A percentile compares a stretch with the other conserved stretches of the same genome.
These are phyloP conservation scores for Prionace glauca DNA, from an alignment of 2,797 vertebrate genomes.

Conservation along the genomic window DNA sequence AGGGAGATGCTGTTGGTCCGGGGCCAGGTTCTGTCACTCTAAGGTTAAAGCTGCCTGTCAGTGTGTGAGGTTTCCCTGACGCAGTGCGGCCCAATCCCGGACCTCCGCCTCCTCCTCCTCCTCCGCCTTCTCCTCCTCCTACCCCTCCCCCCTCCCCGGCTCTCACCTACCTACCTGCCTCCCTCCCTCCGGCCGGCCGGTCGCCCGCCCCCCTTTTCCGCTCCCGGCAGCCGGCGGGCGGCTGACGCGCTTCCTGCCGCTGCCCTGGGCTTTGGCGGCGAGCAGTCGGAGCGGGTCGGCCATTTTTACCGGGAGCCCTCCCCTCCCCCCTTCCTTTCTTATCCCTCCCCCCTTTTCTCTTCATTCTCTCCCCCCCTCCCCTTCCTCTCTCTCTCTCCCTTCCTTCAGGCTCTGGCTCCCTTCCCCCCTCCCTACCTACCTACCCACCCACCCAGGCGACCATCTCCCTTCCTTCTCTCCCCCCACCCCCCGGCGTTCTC, in stretches of 20 bases:
- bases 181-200: not conserved
- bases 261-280: not conserved
- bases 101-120: not conserved
- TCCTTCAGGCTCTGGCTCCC: too few species aligned
- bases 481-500: slow-evolving; percentile 39
- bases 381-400: too few species aligned
- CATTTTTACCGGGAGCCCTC: not conserved
- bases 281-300: slow-evolving; percentile 1
- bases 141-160: not conserved
- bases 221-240: not conserved
- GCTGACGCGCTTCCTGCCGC: slow-evolving; percentile 23
- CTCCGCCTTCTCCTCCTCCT: not conserved
- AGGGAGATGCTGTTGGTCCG: not conserved
- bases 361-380: too few species aligned
- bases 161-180: not conserved
- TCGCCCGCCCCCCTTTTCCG: not conserved
- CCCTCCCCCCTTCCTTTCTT: not conserved
- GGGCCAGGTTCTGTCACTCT: not conserved
- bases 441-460: not conserved
- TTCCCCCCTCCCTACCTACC: too few species aligned
- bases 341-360: too few species aligned
- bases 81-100: not conserved
- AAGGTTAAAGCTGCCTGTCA: not conserved
- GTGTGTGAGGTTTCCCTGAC: not conserved
- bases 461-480: not conserved